These are phyloP conservation scores for Leptodactylus fallax DNA, from an alignment of 2,797 vertebrate species.

Conservation along the genomic window DNA sequence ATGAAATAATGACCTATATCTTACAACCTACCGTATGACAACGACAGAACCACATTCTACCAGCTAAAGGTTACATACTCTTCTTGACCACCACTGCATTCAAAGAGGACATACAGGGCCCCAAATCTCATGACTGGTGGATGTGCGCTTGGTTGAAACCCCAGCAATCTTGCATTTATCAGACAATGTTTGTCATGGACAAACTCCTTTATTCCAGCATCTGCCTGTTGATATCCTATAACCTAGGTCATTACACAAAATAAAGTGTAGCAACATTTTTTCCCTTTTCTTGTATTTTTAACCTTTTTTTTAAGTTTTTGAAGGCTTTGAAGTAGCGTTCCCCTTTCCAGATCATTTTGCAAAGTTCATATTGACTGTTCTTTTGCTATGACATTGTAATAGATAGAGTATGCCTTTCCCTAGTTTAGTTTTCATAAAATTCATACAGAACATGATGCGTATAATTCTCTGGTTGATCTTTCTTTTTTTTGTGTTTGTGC, in stretches of 20 bases:
- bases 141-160: too few species aligned
- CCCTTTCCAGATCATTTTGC: not conserved
- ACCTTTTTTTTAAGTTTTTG: not conserved
- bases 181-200: too few species aligned
- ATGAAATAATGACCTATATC: not conserved
- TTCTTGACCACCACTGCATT: too few species aligned
- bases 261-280: not conserved
- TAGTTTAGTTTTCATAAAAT: not conserved
- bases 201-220: not conserved
- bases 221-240: not conserved
- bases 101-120: too few species aligned
- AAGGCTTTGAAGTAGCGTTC: not conserved
- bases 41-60: too few species aligned
- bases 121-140: too few species aligned
- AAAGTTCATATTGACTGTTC: not conserved
- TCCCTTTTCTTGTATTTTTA: not conserved
- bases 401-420: not conserved
- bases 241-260: not conserved
- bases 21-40: not conserved
- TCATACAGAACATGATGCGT: not conserved
- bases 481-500: slow-evolving; percentile 45
- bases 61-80: too few species aligned
- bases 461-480: slow-evolving; percentile 11
- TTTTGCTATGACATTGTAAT: not conserved
- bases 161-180: too few species aligned